These are phyloP conservation scores for Bergia sp. DNA, from an alignment of 92 coral and sea anemone species.

Conservation along the genomic window DNA sequence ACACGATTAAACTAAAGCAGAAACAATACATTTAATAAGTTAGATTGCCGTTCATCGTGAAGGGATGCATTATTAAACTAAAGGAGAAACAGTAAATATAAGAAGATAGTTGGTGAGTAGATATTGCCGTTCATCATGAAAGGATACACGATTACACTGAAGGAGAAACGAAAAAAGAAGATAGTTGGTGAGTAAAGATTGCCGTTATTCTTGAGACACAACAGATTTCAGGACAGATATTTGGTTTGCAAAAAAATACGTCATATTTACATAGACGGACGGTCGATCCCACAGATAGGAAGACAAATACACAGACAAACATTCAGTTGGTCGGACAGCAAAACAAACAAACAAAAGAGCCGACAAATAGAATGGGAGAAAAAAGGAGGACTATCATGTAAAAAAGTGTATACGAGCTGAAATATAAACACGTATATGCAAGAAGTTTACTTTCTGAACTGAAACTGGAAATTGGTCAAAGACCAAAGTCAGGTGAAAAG, in stretches of 20 bases:
- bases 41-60: constrained; percentile 3
- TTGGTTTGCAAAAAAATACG: not conserved
- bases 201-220: too few species aligned
- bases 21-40: not conserved
- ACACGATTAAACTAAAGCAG: constrained; percentile 21
- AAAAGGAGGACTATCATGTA: not conserved
- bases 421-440: not conserved
- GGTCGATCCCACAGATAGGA: not conserved
- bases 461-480: not conserved
- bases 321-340: not conserved
- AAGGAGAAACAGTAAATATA: not conserved
- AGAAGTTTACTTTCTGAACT: not conserved
- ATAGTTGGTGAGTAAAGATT: not conserved
- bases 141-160: not conserved
- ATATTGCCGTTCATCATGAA: too few species aligned
- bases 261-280: not conserved
- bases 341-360: not conserved
- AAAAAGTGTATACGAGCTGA: not conserved
- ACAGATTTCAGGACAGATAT: not conserved
- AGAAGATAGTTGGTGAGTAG: not conserved
- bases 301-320: not conserved
- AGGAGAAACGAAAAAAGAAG: not conserved
- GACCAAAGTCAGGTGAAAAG: too few species aligned
- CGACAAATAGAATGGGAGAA: not conserved
- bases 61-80: not conserved